Evolutionary conservation across 2,113 vertebrate genomes (phyloP).

Genomic region (Petaurus breviceps): DNA sequence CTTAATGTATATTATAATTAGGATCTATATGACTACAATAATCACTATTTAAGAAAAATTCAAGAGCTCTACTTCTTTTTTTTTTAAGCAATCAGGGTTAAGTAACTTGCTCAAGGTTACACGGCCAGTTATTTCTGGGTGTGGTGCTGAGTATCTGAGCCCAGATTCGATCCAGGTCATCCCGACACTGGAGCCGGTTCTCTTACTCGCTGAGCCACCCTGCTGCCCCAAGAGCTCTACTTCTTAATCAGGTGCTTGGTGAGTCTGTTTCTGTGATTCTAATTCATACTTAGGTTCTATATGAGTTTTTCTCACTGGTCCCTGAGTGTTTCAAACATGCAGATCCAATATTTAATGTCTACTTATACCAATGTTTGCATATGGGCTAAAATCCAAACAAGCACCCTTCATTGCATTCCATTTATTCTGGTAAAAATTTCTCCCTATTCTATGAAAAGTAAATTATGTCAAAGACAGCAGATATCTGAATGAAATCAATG

Average conservation of each 20-base stretch:
- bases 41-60: constrained; percentile 3
- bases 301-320: constrained; percentile 59
- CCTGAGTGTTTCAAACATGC: constrained; percentile 43
- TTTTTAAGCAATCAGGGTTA: no score
- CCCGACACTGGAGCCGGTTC: no score
- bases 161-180: no score
- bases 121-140: no score
- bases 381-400: constrained; percentile 24
- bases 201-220: no score
- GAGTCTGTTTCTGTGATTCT: constrained; percentile 33
- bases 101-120: no score
- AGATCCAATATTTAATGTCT: constrained; percentile 57
- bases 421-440: constrained; percentile 1
- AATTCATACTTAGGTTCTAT: constrained; percentile 65
- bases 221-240: constrained; percentile 55
- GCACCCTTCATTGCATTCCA: background rate
- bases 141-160: no score
- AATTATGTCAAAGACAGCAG: constrained; percentile 33
- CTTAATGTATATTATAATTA: background rate
- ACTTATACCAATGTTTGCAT: constrained; percentile 42
- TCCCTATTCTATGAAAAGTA: background rate
- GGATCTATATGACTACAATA: background rate
- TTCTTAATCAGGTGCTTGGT: constrained; percentile 81
- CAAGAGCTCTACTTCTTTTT: constrained; percentile 68
- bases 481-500: constrained; percentile 19